Conservation (phyloP, 2,113 vertebrate species). For the Sinocyclocheilus anophthalmus region DNA sequence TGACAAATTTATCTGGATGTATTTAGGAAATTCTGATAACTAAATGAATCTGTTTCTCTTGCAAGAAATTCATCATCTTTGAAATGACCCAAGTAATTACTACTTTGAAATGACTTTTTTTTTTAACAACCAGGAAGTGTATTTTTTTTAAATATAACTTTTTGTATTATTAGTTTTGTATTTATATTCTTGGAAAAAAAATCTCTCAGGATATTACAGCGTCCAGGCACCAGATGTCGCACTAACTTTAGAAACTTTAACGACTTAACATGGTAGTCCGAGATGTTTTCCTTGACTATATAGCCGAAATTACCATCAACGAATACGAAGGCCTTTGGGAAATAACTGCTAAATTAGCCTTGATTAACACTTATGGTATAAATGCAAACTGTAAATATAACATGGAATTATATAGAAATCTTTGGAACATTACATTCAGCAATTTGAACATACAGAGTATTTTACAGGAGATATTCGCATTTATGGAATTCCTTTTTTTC, state of each 20-base stretch:
- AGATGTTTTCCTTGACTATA: not conserved
- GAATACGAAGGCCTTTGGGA: not conserved
- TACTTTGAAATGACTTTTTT: not conserved
- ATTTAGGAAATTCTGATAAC: conserved; percentile 65
- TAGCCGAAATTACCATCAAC: not conserved
- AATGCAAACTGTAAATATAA: not conserved
- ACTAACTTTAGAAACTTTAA: not conserved
- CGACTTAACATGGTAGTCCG: not conserved
- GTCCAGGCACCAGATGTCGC: conserved; percentile 14
- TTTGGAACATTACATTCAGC: not conserved
- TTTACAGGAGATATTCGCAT: not conserved
- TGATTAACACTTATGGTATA: not conserved
- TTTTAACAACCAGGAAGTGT: too few species aligned
- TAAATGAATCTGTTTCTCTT: not conserved
- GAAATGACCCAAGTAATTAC: not conserved
- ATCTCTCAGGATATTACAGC: not conserved
- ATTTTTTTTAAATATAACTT: not conserved
- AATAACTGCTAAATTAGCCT: not conserved
- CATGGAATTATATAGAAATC: not conserved
- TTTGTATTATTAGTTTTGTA: not conserved
- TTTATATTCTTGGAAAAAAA: not conserved
- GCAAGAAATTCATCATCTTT: too few species aligned
- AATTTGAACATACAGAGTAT: not conserved
- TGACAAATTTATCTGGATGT: conserved; percentile 78
- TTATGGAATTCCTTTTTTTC: too few species aligned